Base-by-base conservation (phyloP, 2,797 vertebrate genomes). In the Mus spretus region DNA sequence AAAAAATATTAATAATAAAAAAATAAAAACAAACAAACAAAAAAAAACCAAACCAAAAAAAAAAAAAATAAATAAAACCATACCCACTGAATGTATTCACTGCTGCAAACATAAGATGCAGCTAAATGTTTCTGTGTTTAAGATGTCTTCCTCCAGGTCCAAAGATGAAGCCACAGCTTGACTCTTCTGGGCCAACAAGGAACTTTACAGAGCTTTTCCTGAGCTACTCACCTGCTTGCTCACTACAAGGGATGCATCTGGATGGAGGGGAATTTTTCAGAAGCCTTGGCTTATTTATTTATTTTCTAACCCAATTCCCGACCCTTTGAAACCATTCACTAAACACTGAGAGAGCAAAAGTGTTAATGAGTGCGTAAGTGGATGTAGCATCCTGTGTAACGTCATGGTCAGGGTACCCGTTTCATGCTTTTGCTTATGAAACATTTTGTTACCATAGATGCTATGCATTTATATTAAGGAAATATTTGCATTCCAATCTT, bases 401-500 rank as follows among this genome's bases (percentile, higher is more conserved):
- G 93, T 80, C 47, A 4, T 77, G 75, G 28, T 61, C 57, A 93
- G 8, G 70, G 31, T 86, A 26, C 26, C 47, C 31, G 15, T 79
- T 87, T 90, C 63, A 59, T 55, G 17, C 37, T 83, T 65, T 24
- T 47, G 37, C 2, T 93, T 89, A 94, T 24, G 59, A 55, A 34
- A 79, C 80, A 83, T 82, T 89, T 89, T 44, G 34, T 78, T 93
- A 93, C 89, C 28, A 80, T n/a, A 34, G 65, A 80, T 90, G 44
- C n/a, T 91, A 34, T 20, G 5, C 20, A 78, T 87, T 92, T 91
- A 93, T 55, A 67, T 65, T 91, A 91, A 89, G 67, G 93, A 65
- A 63, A 95, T 90, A 95, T 87, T 57, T 93, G 70, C 6, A 78
- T 55, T 87, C 90, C 28, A 50, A 19, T 89, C 8, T 24, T 79